A percentile compares a stretch with the other conserved stretches of the same genome.
Evolutionary conservation across 2,888 invertebrate genomes (phyloP).

Genomic region (Ochropleura leucogaster): DNA sequence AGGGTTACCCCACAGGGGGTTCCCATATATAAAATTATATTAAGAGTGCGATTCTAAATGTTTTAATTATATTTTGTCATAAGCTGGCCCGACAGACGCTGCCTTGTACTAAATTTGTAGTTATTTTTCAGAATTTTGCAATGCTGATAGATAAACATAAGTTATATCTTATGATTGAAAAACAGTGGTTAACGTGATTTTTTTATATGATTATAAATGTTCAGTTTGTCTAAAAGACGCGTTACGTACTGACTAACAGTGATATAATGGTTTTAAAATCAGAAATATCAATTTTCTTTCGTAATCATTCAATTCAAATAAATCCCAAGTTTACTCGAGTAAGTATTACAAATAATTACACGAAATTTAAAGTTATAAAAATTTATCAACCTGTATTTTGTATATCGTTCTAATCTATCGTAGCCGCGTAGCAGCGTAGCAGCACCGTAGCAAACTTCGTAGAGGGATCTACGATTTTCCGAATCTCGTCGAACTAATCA

Average conservation of each 20-base stretch:
- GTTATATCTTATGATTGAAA: too few relatives aligned
- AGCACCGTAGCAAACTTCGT: conserved; percentile 42
- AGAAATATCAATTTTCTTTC: too few relatives aligned
- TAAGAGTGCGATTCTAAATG: neutral
- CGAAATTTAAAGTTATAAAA: neutral
- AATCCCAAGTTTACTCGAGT: too few relatives aligned
- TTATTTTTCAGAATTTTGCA: neutral
- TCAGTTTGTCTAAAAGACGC: too few relatives aligned
- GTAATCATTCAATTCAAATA: too few relatives aligned
- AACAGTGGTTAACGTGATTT: too few relatives aligned
- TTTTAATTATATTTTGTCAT: conserved; percentile 7
- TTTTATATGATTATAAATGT: too few relatives aligned
- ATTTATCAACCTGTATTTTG: conserved; percentile 10
- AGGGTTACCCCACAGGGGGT: conserved; percentile 30
- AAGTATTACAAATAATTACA: conserved; percentile 1
- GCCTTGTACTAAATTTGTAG: neutral
- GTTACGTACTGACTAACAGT: too few relatives aligned
- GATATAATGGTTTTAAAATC: too few relatives aligned
- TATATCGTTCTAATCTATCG: conserved; percentile 10
- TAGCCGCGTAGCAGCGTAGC: conserved; percentile 36
- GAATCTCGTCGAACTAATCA: neutral
- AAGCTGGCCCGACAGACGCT: neutral
- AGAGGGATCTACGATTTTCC: conserved; percentile 24
- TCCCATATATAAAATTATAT: conserved; percentile 3
- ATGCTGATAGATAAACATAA: too few relatives aligned